Evolutionary conservation across 2,113 vertebrate genomes (phyloP), one percentile per base, ranked within the genome.

Genomic region (Columba janthina): DNA sequence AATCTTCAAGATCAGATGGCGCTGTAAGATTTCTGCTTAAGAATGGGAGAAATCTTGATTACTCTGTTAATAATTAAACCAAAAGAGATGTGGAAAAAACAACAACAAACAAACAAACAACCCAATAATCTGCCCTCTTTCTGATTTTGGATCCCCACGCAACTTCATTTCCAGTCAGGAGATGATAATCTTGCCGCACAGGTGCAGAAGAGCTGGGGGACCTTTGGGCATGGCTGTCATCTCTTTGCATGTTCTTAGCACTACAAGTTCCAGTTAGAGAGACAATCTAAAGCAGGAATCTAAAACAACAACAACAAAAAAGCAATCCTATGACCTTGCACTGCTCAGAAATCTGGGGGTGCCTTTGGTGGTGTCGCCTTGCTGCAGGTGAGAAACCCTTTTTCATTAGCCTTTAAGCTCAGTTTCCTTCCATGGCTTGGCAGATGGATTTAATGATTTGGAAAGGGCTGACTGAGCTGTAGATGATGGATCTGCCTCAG

Each of bases 171-270:
- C 26, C 53, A 36, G 9, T 6, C 38, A 89, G 62, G 75, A 64
- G 31, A 38, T 22, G 0, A 0, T 75, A 40, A 74, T 12, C 18
- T n/a, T 13, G 2, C 61, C 85, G 77, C 46, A 32, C 0, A 19
- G 29, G 29, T 75, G 50, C 38, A 91, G 62, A 81, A 70, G 50
- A 69, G 42, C 57, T 44, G 20, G 9, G 10, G 4, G 4, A 64
- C 32, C 24, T 2, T 7, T 51, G 57, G 34, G 61, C 70, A 85
- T 2, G 24, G 29, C 44, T 91, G 29, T 69, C 61, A 82, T 36
- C 28, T 61, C 78, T 82, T 56, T 57, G 44, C 26, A 21, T 44
- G 6, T 46, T 82, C 44, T 92, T 79, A 62, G 18, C 12, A 2
- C 29, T 54, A 50, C n/a, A 83, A 24, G 13, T 82, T 64, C 69